These are phyloP conservation scores for Ceratosolen fusciceps DNA, from an alignment of 1,140 invertebrate genomes.

Conservation along the genomic window DNA sequence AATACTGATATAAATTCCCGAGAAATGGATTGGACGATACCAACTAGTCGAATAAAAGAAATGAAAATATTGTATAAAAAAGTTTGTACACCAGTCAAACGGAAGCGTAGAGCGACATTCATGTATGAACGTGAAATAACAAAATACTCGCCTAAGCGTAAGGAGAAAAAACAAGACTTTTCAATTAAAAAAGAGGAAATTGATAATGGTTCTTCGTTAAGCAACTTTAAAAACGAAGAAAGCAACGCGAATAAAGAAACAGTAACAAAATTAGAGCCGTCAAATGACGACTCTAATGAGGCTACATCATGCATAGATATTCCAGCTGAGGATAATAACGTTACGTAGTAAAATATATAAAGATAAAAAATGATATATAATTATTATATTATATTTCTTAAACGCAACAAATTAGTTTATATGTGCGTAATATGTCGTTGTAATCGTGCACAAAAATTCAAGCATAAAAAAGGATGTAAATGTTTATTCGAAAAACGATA, in stretches of 20 bases:
- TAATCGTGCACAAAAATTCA: conserved; percentile 48
- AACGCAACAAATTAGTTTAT: conserved; percentile 52
- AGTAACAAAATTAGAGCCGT: conserved; percentile 34
- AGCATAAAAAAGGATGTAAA: conserved; percentile 43
- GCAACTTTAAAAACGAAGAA: conserved; percentile 46
- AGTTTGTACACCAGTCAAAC: conserved; percentile 68
- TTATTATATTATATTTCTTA: conserved; percentile 48
- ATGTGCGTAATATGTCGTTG: conserved; percentile 49
- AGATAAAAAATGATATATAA: conserved; percentile 45
- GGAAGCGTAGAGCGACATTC: conserved; percentile 69
- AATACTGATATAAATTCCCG: conserved; percentile 62
- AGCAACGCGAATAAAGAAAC: conserved; percentile 40
- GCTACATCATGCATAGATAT: conserved; percentile 44
- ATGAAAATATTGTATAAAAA: conserved; percentile 74
- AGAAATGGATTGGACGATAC: conserved; percentile 76
- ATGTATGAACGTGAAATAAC: conserved; percentile 65
- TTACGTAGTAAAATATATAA: conserved; percentile 49
- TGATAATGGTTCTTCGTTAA: conserved; percentile 43
- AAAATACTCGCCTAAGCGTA: conserved; percentile 43
- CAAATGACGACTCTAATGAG: conserved; percentile 39
- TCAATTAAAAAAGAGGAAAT: conserved; percentile 45
- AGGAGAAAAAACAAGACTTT: conserved; percentile 46
- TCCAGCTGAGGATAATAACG: conserved; percentile 43
- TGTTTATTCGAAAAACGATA: conserved; percentile 48
- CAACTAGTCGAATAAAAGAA: conserved; percentile 69